Conservation (phyloP, 2,888 invertebrate species). For the Cantharis nigra region DNA sequence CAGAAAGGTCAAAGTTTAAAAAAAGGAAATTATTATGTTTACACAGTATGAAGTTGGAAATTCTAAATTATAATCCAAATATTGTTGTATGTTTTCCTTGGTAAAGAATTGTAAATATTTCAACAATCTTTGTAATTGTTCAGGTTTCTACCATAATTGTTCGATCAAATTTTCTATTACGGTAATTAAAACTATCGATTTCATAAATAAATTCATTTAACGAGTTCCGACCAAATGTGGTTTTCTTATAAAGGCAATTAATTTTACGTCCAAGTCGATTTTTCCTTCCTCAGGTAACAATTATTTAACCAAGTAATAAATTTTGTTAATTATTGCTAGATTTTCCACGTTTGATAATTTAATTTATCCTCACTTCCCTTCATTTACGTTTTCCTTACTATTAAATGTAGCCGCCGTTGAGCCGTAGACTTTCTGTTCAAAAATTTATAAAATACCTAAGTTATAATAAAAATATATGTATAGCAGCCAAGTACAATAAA, state of each 20-base stretch:
- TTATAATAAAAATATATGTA: too few relatives aligned
- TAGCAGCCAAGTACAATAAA: too few relatives aligned
- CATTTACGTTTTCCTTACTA: not conserved
- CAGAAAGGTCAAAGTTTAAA: too few relatives aligned
- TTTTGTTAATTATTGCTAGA: not conserved
- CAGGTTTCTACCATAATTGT: not conserved
- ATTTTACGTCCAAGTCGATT: not conserved
- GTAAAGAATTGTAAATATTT: not conserved
- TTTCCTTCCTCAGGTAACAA: not conserved
- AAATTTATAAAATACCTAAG: too few relatives aligned
- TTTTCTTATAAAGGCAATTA: not conserved
- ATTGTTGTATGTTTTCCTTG: not conserved
- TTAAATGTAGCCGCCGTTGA: not conserved
- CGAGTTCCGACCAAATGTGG: not conserved
- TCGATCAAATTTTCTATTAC: not conserved
- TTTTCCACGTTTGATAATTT: not conserved
- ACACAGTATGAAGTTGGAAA: too few relatives aligned
- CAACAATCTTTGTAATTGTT: not conserved
- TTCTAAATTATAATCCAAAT: too few relatives aligned
- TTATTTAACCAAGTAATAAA: not conserved
- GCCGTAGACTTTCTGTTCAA: too few relatives aligned
- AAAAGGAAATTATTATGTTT: too few relatives aligned
- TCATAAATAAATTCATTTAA: not conserved
- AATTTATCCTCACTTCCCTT: not conserved
- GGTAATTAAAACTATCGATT: not conserved